Base-by-base conservation (phyloP, 2,888 invertebrate genomes). In the Nymphalis polychloros region DNA sequence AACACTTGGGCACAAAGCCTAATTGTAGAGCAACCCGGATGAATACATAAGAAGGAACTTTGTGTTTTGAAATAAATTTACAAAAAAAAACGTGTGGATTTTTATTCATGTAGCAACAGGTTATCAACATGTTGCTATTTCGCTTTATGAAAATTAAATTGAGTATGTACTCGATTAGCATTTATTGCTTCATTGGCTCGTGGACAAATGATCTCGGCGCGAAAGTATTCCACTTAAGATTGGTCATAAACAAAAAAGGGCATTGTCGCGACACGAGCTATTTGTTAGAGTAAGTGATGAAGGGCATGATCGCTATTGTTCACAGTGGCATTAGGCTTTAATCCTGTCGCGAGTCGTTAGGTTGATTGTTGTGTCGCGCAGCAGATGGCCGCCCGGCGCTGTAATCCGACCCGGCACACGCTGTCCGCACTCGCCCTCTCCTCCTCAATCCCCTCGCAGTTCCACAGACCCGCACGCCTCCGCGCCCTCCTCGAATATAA, bases 281-380 rank as follows among this genome's bases (percentile, higher is more conserved):
- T 90, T 90, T 88, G 89, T 90, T 90, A 89, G 71, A 74, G 75
- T 73, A 73, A 74, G 74, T 75, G 75, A 77, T 78, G 74, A 77
- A 77, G 75, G 77, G 86, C 87, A 85, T 84, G 81, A 82, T 81
- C 84, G 84, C 85, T 81, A 89, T 91, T 90, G 90, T 90, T 89
- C 89, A 86, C 83, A 81, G 82, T 73, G 86, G 90, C 81, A 87
- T 91, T 90, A 90, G 89, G 90, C 87, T 83, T 87, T 90, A 92
- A 91, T 90, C 91, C 91, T 83, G 85, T 83, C 88, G 88, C 88
- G 87, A 85, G 86, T 92, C 91, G 92, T 92, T 92, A 92, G 86
- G 84, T 81, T 89, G 91, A 91, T 92, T 92, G 91, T 91, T 81
- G 82, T 83, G 86, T 84, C 88, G 86, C 83, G 81, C 82, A 80